phyloP scores from a whole-genome alignment of 1,140 invertebrate species.

The Diachasma alloeum region DNA sequence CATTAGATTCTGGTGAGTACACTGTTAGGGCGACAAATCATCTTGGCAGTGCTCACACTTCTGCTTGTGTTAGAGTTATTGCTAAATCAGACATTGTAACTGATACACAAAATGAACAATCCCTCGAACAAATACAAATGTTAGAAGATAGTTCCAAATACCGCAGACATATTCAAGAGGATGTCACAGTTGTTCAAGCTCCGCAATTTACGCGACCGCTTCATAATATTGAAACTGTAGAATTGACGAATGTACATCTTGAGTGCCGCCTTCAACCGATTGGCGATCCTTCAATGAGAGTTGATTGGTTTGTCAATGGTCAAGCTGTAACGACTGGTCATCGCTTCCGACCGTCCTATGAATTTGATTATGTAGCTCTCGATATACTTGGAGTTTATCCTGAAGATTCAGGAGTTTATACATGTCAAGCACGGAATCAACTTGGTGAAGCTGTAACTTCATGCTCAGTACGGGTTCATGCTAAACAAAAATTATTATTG shows the following conservation, averaged over 20 bases:
- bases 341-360: constrained; percentile 93
- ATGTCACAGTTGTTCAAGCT: constrained; percentile 80
- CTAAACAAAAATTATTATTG: constrained; percentile 85
- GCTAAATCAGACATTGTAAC: constrained; percentile 86
- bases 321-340: constrained; percentile 87
- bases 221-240: constrained; percentile 90
- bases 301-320: constrained; percentile 98
- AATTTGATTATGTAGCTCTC: constrained; percentile 97
- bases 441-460: constrained; percentile 94
- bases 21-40: constrained; percentile 92
- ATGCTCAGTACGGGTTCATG: constrained; percentile 85
- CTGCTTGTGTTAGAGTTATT: constrained; percentile 86
- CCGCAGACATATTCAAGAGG: constrained; percentile 75
- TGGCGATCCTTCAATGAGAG: constrained; percentile 92
- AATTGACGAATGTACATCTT: constrained; percentile 91
- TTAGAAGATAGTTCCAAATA: constrained; percentile 87
- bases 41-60: constrained; percentile 90
- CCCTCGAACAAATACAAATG: constrained; percentile 93
- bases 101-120: constrained; percentile 94
- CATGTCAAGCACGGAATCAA: constrained; percentile 90
- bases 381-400: constrained; percentile 96
- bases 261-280: constrained; percentile 93
- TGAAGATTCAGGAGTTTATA: constrained; percentile 96
- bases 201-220: constrained; percentile 88
- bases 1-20: constrained; percentile 92